A percentile compares a stretch with the other conserved stretches of the same genome.
phyloP scores from a whole-genome alignment of 2,888 invertebrate species.

The Drosophila colorata region DNA sequence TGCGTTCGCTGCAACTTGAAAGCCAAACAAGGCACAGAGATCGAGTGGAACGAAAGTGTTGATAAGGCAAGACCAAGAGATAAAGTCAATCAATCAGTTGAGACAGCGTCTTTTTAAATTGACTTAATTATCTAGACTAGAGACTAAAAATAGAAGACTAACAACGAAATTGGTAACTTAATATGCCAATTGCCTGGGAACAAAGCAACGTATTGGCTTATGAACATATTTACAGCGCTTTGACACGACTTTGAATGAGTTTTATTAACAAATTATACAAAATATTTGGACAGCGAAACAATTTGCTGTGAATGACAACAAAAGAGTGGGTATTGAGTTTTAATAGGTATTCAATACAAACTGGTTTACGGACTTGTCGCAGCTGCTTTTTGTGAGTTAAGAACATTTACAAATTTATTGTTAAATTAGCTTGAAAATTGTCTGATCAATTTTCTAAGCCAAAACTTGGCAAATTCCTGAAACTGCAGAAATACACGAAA shows the following conservation, averaged over 20 bases:
- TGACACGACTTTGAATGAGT: conserved; percentile 42
- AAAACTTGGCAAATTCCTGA: conserved; percentile 51
- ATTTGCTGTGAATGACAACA: conserved; percentile 33
- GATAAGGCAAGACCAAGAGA: conserved; percentile 63
- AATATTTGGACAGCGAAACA: conserved; percentile 44
- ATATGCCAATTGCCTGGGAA: conserved; percentile 61
- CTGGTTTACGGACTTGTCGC: conserved; percentile 28
- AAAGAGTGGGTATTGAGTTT: conserved; percentile 45
- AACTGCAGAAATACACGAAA: conserved; percentile 58
- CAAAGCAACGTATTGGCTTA: conserved; percentile 35
- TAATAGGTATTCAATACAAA: conserved; percentile 31
- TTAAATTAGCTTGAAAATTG: conserved; percentile 76
- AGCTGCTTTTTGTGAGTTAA: conserved; percentile 23
- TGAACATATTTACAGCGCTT: conserved; percentile 34
- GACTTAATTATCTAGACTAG: conserved; percentile 70
- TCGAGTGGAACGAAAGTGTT: conserved; percentile 58
- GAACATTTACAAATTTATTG: conserved; percentile 56
- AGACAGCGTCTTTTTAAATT: conserved; percentile 67
- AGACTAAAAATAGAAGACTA: conserved; percentile 55
- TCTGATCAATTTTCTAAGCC: conserved; percentile 70
- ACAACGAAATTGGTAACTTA: conserved; percentile 61
- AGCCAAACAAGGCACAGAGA: conserved; percentile 53
- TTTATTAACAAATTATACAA: conserved; percentile 62
- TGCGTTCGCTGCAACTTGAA: conserved; percentile 60
- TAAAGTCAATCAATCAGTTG: conserved; percentile 76